A percentile compares a stretch with the other conserved stretches of the same genome.
phyloP scores from a whole-genome alignment of 2,797 vertebrate genomes.

The Lophura swinhoii region DNA sequence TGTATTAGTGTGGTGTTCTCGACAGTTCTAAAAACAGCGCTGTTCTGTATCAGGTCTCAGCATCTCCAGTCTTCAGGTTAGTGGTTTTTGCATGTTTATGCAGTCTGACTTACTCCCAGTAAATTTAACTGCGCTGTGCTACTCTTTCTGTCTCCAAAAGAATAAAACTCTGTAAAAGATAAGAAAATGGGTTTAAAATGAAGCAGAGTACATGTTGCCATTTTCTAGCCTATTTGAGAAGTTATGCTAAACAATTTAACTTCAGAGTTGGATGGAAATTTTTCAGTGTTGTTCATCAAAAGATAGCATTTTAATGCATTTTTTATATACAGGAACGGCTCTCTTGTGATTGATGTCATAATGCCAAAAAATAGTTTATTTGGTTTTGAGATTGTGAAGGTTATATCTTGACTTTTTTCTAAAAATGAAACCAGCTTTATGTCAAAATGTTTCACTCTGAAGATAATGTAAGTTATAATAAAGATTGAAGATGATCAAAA shows the following conservation, averaged over 20 bases:
- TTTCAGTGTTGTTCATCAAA: neutral
- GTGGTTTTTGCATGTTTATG: conserved; percentile 46
- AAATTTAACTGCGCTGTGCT: neutral
- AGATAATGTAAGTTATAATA: neutral
- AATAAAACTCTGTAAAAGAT: neutral
- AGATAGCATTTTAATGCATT: neutral
- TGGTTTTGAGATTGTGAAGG: neutral
- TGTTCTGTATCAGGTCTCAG: conserved; percentile 67
- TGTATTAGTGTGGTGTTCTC: conserved; percentile 33
- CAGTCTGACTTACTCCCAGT: neutral
- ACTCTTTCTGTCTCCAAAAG: neutral
- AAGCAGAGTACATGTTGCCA: neutral
- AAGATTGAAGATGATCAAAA: neutral
- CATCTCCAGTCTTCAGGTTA: conserved; percentile 70
- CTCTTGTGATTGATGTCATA: neutral
- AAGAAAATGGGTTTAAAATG: neutral
- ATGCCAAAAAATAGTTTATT: neutral
- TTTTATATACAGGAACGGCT: neutral
- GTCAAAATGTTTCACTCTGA: neutral
- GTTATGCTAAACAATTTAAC: neutral
- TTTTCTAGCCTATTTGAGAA: conserved; percentile 23
- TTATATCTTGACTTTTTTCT: neutral
- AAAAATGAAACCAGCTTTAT: neutral
- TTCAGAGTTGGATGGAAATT: neutral
- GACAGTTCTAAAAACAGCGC: conserved; percentile 48